A percentile compares a stretch with the other conserved stretches of the same genome.
These are phyloP conservation scores for Yasuhikotakia modesta DNA, from an alignment of 2,797 vertebrate species.

Conservation along the genomic window DNA sequence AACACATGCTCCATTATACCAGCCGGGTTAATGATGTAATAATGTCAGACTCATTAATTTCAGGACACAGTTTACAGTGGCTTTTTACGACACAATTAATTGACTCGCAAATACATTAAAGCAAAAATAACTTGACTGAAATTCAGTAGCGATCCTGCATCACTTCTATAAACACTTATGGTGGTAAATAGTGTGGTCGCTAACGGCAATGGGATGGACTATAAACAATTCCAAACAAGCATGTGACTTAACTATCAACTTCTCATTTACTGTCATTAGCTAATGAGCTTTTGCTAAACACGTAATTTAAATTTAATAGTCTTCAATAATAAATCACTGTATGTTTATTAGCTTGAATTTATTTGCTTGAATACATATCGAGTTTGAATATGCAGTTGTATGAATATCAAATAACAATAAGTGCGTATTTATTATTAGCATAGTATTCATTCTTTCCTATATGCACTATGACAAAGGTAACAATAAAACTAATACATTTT, in stretches of 20 bases:
- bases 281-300: background rate
- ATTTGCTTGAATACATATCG: background rate
- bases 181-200: conserved; percentile 60
- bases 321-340: background rate
- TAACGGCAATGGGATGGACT: conserved; percentile 47
- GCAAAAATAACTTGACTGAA: conserved; percentile 94
- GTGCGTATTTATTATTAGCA: background rate
- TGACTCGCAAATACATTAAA: conserved; percentile 99
- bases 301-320: background rate
- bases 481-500: no score
- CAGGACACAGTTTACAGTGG: conserved; percentile 95
- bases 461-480: no score
- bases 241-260: conserved; percentile 40
- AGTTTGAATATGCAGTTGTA: background rate
- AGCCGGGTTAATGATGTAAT: conserved; percentile 98
- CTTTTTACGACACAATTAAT: conserved; percentile 97
- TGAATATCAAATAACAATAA: background rate
- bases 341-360: background rate
- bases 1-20: conserved; percentile 96
- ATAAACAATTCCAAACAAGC: conserved; percentile 58
- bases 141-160: conserved; percentile 86
- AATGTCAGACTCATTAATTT: conserved; percentile 98
- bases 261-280: conserved; percentile 39
- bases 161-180: conserved; percentile 82
- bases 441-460: no score